Conservation (phyloP, 35 echinoderm and acorn worm species). For the Anneissia japonica region DNA sequence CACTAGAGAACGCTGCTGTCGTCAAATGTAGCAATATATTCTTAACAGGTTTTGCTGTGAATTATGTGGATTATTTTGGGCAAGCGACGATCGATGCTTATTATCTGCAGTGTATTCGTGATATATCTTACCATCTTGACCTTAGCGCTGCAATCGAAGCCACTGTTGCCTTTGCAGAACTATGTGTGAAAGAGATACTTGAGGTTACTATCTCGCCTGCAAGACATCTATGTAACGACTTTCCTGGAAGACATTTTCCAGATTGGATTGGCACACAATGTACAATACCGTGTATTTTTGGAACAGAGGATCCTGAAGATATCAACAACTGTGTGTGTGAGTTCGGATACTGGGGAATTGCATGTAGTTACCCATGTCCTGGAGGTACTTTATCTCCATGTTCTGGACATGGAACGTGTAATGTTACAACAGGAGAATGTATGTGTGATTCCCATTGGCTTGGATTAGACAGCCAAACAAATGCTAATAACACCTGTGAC, state of each 20-base stretch:
- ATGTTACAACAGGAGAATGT: slow-evolving; percentile 13
- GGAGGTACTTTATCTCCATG: slow-evolving; percentile 51
- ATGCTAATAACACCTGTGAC: neutral
- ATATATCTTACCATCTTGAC: slow-evolving; percentile 59
- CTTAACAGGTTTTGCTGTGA: slow-evolving; percentile 32
- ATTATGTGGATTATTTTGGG: slow-evolving; percentile 20
- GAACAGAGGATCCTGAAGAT: slow-evolving; percentile 32
- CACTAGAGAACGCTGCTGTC: slow-evolving; percentile 23
- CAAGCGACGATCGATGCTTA: slow-evolving; percentile 26
- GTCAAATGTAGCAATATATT: slow-evolving; percentile 45
- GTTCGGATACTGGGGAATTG: slow-evolving; percentile 12
- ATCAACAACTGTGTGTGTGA: slow-evolving; percentile 4
- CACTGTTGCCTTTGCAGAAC: slow-evolving; percentile 46
- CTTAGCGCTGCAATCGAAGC: slow-evolving; percentile 62
- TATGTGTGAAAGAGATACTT: slow-evolving; percentile 1
- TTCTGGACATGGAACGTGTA: slow-evolving; percentile 23
- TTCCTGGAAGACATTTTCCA: slow-evolving; percentile 58
- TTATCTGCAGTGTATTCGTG: slow-evolving; percentile 58
- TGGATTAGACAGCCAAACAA: neutral
- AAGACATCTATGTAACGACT: slow-evolving; percentile 44
- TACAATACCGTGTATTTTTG: slow-evolving; percentile 60
- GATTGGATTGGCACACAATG: slow-evolving; percentile 59
- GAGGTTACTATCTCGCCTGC: slow-evolving; percentile 28
- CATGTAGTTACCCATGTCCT: slow-evolving; percentile 18
- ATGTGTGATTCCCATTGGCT: neutral